Evolutionary conservation across 2,797 vertebrate species (phyloP).

Genomic region (Myotis planiceps): DNA sequence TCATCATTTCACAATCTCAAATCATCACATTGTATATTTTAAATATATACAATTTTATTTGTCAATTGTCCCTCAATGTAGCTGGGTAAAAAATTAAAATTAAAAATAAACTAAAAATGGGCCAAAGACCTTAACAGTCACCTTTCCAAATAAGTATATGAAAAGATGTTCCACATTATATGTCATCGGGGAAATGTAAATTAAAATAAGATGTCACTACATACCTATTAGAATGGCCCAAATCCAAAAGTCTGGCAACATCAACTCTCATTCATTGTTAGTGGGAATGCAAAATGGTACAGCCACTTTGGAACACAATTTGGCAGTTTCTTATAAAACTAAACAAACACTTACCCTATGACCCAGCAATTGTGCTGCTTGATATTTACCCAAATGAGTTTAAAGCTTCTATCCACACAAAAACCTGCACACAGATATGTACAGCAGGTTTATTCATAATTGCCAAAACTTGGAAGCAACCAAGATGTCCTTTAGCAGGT

Average conservation of each 20-base stretch:
- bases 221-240: background rate
- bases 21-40: background rate
- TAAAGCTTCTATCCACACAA: background rate
- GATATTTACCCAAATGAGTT: background rate
- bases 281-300: background rate
- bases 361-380: background rate
- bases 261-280: background rate
- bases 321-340: background rate
- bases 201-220: background rate
- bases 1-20: background rate
- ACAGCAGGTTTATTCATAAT: background rate
- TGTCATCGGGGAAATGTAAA: background rate
- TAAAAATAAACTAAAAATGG: background rate
- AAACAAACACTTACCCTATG: background rate
- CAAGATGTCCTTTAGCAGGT: background rate
- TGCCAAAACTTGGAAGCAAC: background rate
- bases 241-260: background rate
- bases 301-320: background rate
- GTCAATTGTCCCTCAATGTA: background rate
- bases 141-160: background rate
- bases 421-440: background rate
- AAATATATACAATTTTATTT: background rate
- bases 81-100: background rate
- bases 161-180: background rate
- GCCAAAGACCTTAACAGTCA: background rate